These are phyloP conservation scores for Limosa lapponica DNA, from an alignment of 2,797 vertebrate genomes.

Conservation along the genomic window DNA sequence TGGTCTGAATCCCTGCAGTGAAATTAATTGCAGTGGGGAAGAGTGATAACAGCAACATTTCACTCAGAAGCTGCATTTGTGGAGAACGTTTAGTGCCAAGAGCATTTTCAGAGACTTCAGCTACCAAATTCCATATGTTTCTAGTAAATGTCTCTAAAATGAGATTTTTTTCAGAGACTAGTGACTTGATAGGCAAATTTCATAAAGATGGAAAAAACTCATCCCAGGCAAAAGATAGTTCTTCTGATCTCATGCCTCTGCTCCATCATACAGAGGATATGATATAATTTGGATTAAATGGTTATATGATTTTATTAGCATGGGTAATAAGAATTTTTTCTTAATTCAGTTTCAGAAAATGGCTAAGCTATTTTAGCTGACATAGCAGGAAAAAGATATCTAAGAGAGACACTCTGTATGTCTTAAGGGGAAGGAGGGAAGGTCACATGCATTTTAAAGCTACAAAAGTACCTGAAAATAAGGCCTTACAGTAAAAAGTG, in stretches of 20 bases:
- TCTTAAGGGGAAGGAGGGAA: neutral
- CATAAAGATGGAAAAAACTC: neutral
- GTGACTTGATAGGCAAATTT: neutral
- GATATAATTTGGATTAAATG: neutral
- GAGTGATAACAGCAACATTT: neutral
- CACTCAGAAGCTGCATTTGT: neutral
- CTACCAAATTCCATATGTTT: neutral
- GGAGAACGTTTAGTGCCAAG: neutral
- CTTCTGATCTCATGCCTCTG: neutral
- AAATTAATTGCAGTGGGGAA: neutral
- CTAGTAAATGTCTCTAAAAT: neutral
- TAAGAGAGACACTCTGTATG: neutral
- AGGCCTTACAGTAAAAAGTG: neutral
- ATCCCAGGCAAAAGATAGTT: neutral
- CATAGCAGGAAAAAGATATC: neutral
- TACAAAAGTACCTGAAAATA: neutral
- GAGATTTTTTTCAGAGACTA: constrained; percentile 8
- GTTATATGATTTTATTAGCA: neutral
- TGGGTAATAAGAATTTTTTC: neutral
- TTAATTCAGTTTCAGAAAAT: neutral
- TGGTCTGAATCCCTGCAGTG: neutral
- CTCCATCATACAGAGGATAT: neutral
- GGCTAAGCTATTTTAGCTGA: neutral
- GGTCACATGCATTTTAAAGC: neutral
- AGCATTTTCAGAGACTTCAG: neutral